Evolutionary conservation across 2,797 vertebrate genomes (phyloP), one percentile per base, ranked within the genome.

Genomic region (Scleropages formosus): DNA sequence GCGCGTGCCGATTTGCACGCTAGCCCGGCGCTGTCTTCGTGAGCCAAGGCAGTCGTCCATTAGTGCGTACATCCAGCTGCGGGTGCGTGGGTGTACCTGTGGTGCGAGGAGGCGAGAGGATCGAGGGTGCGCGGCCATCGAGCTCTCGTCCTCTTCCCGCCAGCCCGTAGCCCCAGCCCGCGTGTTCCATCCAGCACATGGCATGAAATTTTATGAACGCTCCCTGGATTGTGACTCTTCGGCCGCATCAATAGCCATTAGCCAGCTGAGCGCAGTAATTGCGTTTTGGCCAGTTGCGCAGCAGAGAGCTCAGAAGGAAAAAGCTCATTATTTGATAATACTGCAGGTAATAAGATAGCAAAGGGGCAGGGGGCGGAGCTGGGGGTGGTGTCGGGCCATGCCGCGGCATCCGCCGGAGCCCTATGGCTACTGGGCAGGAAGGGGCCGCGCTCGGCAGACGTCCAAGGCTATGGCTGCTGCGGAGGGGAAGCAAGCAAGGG

Each of bases 171-270:
- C 78, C 81, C 82, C 84, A 83, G 83, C 83, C 77, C 69, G 84
- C 84, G 81, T 80, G 88, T 86, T 84, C 83, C 81, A 86, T 88
- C 85, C 86, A 90, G 84, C 85, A 78, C 63, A 78, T 46, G 81
- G 86, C 87, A 87, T 90, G 86, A 89, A 89, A 90, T 86, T 86
- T 89, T 88, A 91, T 92, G 82, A 87, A 82, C 85, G 84, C 87
- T 79, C 74, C 77, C 65, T 58, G 66, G 71, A 61, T 73, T 49
- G 70, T 53, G 80, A 73, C 63, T 81, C 44, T 78, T 82, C 73
- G 75, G 86, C 83, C 81, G 84, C 88, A 88, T 90, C 87, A 87
- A 91, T 89, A 89, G 84, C 90, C 88, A 90, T 91, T 90, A 92
- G 90, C 87, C 84, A 85, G 84, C 86, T 84, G 85, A 86, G 84